Evolutionary conservation across 2,113 vertebrate genomes (phyloP), one percentile per base, ranked within the genome.

Genomic region (Telmatochromis brachygnathus): DNA sequence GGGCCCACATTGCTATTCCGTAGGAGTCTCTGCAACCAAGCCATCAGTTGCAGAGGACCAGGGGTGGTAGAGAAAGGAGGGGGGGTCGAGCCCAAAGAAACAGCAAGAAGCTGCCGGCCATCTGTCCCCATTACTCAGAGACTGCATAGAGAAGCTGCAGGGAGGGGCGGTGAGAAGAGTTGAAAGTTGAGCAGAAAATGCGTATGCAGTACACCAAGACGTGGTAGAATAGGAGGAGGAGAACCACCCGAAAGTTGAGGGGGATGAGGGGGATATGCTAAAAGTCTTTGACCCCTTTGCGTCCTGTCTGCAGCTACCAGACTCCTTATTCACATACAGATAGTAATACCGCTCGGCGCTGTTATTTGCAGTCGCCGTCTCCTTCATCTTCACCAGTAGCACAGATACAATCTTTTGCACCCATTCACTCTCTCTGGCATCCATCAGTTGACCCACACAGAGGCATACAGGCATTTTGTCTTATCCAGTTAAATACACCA

Each of bases 121-220:
- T 95, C 95, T 95, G 94, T 93, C 91, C 89, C 90, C 89, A 94
- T 95, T 94, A 95, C 90, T 94, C 90, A 94, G 89, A 88, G 79
- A 81, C 89, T 84, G 84, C 94, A 89, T 87, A 68, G 84, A 92
- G 77, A 89, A 93, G 62, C 85, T 54, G 80, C 81, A 65, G 84
- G 81, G 49, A 42, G 86, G 79, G 58, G 42, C 54, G 12, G n/a
- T 14, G 65, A 82, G 49, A 80, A 53, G 77, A 55, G 62, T 79
- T 68, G 42, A 23, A 68, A 85, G 77, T 83, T 84, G 62, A 23
- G 23, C 70, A 47, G 79, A 81, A 79, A 77, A 68, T 79, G 33
- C 47, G 19, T 83, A 56, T 45, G 45, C 55, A 35, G 35, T 14
- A 21, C 21, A 30, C 83, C 81, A 53, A 80, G 79, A 82, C 39